phyloP scores from a whole-genome alignment of 2,113 vertebrate species.

The Eublepharis macularius region DNA sequence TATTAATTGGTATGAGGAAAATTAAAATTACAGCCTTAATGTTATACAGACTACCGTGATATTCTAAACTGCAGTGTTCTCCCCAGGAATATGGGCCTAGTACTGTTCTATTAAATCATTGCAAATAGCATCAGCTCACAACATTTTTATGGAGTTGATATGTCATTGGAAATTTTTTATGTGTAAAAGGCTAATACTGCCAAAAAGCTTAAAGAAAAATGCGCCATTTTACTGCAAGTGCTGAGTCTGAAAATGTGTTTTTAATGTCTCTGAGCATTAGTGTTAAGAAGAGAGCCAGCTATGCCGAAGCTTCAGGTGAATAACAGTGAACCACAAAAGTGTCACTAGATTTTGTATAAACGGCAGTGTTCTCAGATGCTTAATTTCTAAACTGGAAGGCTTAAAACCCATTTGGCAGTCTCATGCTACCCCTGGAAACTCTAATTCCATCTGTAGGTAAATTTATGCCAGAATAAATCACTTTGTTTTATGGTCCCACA shows the following conservation, averaged over 20 bases:
- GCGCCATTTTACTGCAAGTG: not conserved
- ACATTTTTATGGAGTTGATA: slow-evolving; percentile 21
- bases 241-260: slow-evolving; percentile 13
- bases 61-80: not conserved
- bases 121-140: not conserved
- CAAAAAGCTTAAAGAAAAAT: slow-evolving; percentile 25
- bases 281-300: not conserved
- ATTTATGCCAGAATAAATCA: no score
- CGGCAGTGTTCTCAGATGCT: not conserved
- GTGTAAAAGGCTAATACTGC: slow-evolving; percentile 44
- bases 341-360: not conserved
- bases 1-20: not conserved
- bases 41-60: not conserved
- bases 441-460: no score
- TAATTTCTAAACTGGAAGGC: not conserved
- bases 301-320: not conserved
- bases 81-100: not conserved
- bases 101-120: not conserved
- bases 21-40: not conserved
- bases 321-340: not conserved
- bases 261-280: slow-evolving; percentile 22
- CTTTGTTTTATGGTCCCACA: no score
- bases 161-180: slow-evolving; percentile 12
- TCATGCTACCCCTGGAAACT: not conserved
- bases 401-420: not conserved